Percentiles rank a stretch among this genome's conserved stretches.
Conservation (phyloP, 1,140 invertebrate genomes). For the Drosophila takahashii region DNA sequence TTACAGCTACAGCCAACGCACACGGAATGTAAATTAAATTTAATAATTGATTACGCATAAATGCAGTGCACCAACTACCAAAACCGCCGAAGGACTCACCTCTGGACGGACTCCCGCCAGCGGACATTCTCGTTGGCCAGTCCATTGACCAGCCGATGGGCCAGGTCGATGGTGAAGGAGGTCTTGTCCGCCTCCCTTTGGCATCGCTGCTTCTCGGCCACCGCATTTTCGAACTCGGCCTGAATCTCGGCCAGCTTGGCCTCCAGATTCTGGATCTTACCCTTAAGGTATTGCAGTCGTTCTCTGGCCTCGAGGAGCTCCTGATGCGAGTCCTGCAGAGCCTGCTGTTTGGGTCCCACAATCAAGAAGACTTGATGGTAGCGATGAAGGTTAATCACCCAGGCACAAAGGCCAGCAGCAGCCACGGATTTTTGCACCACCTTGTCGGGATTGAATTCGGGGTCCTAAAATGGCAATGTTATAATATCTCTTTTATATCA, state of each 20-base stretch:
- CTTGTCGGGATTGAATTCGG: conserved; percentile 95
- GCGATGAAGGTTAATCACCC: conserved; percentile 96
- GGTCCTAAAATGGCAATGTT: conserved; percentile 84
- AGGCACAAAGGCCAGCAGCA: conserved; percentile 96
- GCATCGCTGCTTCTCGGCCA: conserved; percentile 94
- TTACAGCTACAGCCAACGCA: conserved; percentile 72
- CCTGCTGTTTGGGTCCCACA: conserved; percentile 95
- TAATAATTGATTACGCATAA: conserved; percentile 81
- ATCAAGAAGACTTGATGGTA: conserved; percentile 97
- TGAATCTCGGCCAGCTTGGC: conserved; percentile 90
- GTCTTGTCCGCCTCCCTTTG: conserved; percentile 94
- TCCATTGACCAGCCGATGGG: conserved; percentile 97
- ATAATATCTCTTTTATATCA: no score
- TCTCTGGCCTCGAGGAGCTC: conserved; percentile 94
- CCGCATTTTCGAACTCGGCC: conserved; percentile 93
- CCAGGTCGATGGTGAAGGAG: conserved; percentile 94
- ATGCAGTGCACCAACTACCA: conserved; percentile 26
- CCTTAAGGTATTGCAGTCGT: conserved; percentile 91
- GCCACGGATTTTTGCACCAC: conserved; percentile 95
- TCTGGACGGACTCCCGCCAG: conserved; percentile 85
- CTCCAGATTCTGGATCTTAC: conserved; percentile 89
- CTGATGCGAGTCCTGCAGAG: conserved; percentile 92
- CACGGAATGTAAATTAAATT: conserved; percentile 82
- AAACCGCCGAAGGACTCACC: conserved; percentile 47
- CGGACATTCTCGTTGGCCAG: conserved; percentile 96